These are phyloP conservation scores for Acleris sparsana DNA, from an alignment of 2,888 invertebrate genomes.

Conservation along the genomic window DNA sequence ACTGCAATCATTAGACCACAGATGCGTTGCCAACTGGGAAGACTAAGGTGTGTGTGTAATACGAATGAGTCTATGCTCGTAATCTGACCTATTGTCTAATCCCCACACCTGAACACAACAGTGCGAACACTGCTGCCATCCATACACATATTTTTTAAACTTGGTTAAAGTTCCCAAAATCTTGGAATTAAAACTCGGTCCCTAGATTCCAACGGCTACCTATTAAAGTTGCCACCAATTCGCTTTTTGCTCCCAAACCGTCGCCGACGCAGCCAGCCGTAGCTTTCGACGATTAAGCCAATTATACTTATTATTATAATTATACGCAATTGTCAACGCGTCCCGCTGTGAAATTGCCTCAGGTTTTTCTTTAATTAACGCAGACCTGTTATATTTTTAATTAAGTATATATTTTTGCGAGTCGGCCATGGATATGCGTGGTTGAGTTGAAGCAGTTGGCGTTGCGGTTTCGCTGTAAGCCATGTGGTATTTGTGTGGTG, in stretches of 20 bases:
- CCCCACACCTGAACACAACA: too few relatives aligned
- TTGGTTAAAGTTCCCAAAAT: too few relatives aligned
- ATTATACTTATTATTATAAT: slow-evolving; percentile 35
- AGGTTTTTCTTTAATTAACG: slow-evolving; percentile 25
- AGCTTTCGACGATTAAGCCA: slow-evolving; percentile 22
- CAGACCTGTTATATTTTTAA: slow-evolving; percentile 9
- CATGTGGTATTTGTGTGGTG: too few relatives aligned
- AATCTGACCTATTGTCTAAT: too few relatives aligned
- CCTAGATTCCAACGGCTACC: neutral
- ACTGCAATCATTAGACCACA: too few relatives aligned
- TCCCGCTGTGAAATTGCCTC: slow-evolving; percentile 12
- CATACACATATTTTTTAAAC: too few relatives aligned
- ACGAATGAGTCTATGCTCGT: too few relatives aligned
- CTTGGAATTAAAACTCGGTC: neutral
- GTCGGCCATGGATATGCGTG: neutral
- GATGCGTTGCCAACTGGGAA: too few relatives aligned
- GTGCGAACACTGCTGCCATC: too few relatives aligned
- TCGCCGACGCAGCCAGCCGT: neutral
- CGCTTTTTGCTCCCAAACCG: slow-evolving; percentile 23
- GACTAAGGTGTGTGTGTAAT: too few relatives aligned
- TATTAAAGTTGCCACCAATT: slow-evolving; percentile 1
- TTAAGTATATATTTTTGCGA: slow-evolving; percentile 8
- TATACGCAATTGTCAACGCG: slow-evolving; percentile 15
- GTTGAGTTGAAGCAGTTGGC: neutral
- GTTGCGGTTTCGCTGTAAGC: too few relatives aligned